A percentile compares a stretch with the other conserved stretches of the same genome.
Evolutionary conservation across 2,888 invertebrate species (phyloP).

Genomic region (Leucophenga montana): DNA sequence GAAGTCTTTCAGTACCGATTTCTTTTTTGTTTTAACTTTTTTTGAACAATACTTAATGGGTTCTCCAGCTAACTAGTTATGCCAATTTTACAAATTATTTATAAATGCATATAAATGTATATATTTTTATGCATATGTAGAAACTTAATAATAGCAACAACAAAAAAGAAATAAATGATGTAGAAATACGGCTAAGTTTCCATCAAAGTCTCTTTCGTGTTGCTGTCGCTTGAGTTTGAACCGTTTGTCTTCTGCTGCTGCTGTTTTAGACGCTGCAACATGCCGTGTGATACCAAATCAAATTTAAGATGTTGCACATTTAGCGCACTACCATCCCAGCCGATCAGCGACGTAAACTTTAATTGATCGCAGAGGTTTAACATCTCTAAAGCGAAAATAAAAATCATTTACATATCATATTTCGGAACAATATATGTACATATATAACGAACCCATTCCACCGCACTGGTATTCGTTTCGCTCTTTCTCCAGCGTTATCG

Average conservation of each 20-base stretch:
- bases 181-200: slow-evolving; percentile 39
- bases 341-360: slow-evolving; percentile 64
- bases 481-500: slow-evolving; percentile 84
- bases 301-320: slow-evolving; percentile 72
- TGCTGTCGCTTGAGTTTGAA: slow-evolving; percentile 19
- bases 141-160: not conserved
- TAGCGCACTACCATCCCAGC: slow-evolving; percentile 72
- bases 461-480: slow-evolving; percentile 82
- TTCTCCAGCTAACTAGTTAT: too few species aligned
- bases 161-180: not conserved
- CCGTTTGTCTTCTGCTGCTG: slow-evolving; percentile 27
- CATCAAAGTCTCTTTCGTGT: slow-evolving; percentile 41
- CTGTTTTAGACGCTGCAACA: slow-evolving; percentile 61
- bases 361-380: slow-evolving; percentile 67
- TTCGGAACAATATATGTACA: too few species aligned
- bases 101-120: too few species aligned
- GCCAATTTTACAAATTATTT: too few species aligned
- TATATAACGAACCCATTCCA: slow-evolving; percentile 79
- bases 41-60: too few species aligned
- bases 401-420: not conserved
- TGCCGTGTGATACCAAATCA: slow-evolving; percentile 67
- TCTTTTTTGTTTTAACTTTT: too few species aligned
- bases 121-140: too few species aligned
- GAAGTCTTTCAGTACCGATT: too few species aligned
- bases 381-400: slow-evolving; percentile 52